Base-by-base conservation (phyloP, 2,888 invertebrate species). In the Cephalotes varians region DNA sequence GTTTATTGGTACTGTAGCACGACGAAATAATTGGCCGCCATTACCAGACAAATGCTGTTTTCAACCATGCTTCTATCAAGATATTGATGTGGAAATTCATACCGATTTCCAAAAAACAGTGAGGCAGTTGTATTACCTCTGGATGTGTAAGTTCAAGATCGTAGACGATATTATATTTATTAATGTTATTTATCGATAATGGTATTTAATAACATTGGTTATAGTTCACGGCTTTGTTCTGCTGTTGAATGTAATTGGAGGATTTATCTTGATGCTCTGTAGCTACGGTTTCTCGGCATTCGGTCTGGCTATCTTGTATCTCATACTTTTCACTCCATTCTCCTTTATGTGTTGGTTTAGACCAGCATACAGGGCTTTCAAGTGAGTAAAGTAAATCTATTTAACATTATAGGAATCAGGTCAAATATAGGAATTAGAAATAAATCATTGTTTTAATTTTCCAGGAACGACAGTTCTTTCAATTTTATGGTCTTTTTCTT, bases 401-500 rank as follows among this genome's bases (percentile, higher is more conserved):
- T 12, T 64, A 44, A 21, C 6, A 58, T 65, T 40, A 44, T 12
- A 62, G 18, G n/a, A 64, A 40, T 54, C 10, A 37, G 15, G 31
- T 9, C 40, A 77, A 64, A 28, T 65, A 34, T 60, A 15, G 62
- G 10, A 40, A 64, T 37, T 60, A 84, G 51, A 62, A 62, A 65
- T 87, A 58, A 84, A 62, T 72, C 56, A 31, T 81, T 40, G 25
- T 60, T 83, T 85, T 84, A 81, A 34, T 81, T 86, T 93, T 95
- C 72, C 95, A 97, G 99, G 93, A 98, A 98, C 94, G 99, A 99
- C 95, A 99, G 99, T 91, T 99, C 99, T 3, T 99, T 99, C 96
- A 99, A 99, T 95, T 99, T 99, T 94, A 99, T 99, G 98, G 98
- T 99, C 77, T 99, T 99, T 96, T 99, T 99, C 96, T 99, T 99